Evolutionary conservation across 1,140 invertebrate genomes (phyloP), one percentile per base, ranked within the genome.

Genomic region (Geopemphigus sp.): DNA sequence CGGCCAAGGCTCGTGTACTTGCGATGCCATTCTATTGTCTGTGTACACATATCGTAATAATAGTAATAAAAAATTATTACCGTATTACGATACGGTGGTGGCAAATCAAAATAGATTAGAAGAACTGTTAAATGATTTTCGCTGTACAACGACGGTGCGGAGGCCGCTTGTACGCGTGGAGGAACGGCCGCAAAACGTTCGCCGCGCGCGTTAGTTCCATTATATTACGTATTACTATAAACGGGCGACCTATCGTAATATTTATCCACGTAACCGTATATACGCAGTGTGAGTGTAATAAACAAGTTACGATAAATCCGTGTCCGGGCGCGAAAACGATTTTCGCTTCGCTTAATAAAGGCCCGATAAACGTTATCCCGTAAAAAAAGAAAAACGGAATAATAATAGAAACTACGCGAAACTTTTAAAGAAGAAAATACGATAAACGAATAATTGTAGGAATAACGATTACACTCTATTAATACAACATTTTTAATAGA

Each of bases 111-210:
- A 32, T 19, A 19, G 26, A 32, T 63, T 32, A 63, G 59, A 32
- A 63, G 59, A 32, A n/a, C n/a, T n/a, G 59, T 63, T 63, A 63
- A 63, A 63, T 63, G 59, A 63, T 63, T 63, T 63, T 63, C 26
- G 17, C 15, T 63, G 59, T 63, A 61, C n/a, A n/a, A n/a, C n/a
- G n/a, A 8, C 26, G 26, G 24, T 14, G 6, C 24, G 57, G 22
- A 59, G 12, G 57, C 22, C 24, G 57, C 24, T 5, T 45, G 26
- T n/a, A n/a, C n/a, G n/a, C n/a, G n/a, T n/a, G n/a, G n/a, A n/a
- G n/a, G n/a, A n/a, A n/a, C n/a, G n/a, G n/a, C n/a, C n/a, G 24
- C 14, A 59, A 14, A 1, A 26, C 54, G n/a, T n/a, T 19, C 53
- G 14, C 24, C 22, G 8, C 24, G 1, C 6, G 26, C 26, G 32